Percentiles rank a stretch among this genome's conserved stretches.
Conservation (phyloP, 1,140 invertebrate species). For the Drosophila elegans region DNA sequence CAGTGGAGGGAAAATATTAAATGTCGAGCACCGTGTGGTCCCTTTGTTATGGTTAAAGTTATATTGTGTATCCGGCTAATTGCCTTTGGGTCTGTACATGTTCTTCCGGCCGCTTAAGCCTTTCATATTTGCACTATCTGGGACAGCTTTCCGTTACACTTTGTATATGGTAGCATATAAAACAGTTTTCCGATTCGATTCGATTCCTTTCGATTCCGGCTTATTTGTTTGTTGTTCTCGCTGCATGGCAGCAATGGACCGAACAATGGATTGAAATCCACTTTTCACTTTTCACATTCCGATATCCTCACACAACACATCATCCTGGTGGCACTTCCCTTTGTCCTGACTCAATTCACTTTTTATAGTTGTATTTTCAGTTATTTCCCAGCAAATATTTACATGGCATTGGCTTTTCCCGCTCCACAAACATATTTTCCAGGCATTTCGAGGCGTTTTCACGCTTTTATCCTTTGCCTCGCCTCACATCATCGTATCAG, state of each 20-base stretch:
- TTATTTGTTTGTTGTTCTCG: slow-evolving; percentile 18
- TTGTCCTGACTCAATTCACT: slow-evolving; percentile 41
- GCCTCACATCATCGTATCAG: slow-evolving; percentile 45
- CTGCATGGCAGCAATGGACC: slow-evolving; percentile 10
- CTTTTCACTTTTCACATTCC: slow-evolving; percentile 9
- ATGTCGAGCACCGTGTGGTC: slow-evolving; percentile 1
- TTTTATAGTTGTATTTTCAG: slow-evolving; percentile 67
- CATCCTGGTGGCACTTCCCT: slow-evolving; percentile 2
- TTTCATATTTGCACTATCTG: slow-evolving; percentile 5
- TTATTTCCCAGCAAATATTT: slow-evolving; percentile 72
- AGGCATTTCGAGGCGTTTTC: not conserved
- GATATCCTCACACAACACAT: not conserved
- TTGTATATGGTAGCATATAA: slow-evolving; percentile 6
- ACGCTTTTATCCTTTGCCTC: not conserved
- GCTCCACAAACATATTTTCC: slow-evolving; percentile 24
- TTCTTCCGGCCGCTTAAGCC: not conserved
- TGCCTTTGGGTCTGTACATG: slow-evolving; percentile 24
- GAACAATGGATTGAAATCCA: slow-evolving; percentile 28
- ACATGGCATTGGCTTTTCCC: slow-evolving; percentile 37
- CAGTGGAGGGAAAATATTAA: not conserved
- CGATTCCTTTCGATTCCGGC: slow-evolving; percentile 16
- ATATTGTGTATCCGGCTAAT: slow-evolving; percentile 68
- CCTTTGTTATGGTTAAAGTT: slow-evolving; percentile 51
- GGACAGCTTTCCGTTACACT: slow-evolving; percentile 49
- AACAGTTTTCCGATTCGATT: slow-evolving; percentile 25